Evolutionary conservation across 2,888 invertebrate genomes (phyloP).

Genomic region (Parascotia fuliginaria): DNA sequence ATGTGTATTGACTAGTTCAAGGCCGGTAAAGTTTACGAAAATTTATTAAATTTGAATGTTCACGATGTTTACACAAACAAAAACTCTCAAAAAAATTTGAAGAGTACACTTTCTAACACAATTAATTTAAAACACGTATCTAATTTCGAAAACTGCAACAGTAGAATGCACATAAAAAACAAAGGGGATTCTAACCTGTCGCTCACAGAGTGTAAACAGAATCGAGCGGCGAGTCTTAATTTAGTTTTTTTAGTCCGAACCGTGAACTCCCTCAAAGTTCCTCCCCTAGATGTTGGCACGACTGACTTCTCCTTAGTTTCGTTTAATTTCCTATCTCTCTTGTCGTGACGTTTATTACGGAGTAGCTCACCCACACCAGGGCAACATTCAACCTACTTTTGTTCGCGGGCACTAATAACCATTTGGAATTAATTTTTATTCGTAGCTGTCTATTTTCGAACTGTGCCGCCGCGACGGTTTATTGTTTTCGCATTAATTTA

Average conservation of each 20-base stretch:
- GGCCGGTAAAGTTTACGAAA: neutral
- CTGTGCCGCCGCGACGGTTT: conserved; percentile 64
- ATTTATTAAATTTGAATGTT: no score
- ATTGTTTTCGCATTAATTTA: conserved; percentile 85
- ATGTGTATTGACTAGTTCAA: neutral
- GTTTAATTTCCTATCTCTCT: conserved; percentile 82
- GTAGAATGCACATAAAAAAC: conserved; percentile 46
- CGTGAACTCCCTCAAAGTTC: conserved; percentile 57
- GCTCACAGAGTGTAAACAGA: conserved; percentile 75
- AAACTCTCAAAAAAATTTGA: conserved; percentile 1
- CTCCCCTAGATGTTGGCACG: conserved; percentile 71
- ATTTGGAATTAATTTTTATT: conserved; percentile 78
- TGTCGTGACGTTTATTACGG: conserved; percentile 79
- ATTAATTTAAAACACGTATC: conserved; percentile 27
- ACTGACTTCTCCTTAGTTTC: conserved; percentile 79
- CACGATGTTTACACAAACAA: no score
- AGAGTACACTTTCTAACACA: conserved; percentile 8
- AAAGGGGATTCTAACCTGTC: conserved; percentile 68
- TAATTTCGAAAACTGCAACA: conserved; percentile 28
- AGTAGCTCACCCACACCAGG: conserved; percentile 63
- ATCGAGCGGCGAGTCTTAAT: conserved; percentile 69
- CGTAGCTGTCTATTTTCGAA: conserved; percentile 74
- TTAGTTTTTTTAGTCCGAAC: conserved; percentile 62
- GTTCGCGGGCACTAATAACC: conserved; percentile 77
- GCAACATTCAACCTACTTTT: conserved; percentile 62